Percentiles rank a stretch among this genome's conserved stretches.
phyloP scores from a whole-genome alignment of 2,113 vertebrate genomes.

The Hippocampus zosterae region DNA sequence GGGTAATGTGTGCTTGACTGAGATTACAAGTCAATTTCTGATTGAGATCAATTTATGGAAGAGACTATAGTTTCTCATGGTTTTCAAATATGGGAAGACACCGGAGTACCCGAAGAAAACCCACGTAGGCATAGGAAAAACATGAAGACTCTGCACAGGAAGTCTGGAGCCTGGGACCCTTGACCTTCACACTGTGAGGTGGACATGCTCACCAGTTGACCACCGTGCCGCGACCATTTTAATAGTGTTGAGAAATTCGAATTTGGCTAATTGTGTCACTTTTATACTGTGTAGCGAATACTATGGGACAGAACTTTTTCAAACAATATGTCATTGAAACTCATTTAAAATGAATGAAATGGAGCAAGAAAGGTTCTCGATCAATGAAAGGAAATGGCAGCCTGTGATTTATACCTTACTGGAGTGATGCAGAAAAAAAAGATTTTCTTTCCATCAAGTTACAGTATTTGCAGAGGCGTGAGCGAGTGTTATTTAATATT shows the following conservation, averaged over 20 bases:
- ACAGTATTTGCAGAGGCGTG: constrained; percentile 9
- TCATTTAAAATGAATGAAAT: constrained; percentile 67
- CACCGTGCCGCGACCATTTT: no score
- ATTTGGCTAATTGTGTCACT: constrained; percentile 9
- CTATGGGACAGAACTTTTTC: constrained; percentile 19
- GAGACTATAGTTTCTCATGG: not conserved
- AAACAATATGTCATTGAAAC: constrained; percentile 43
- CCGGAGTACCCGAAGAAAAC: no score
- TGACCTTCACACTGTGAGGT: no score
- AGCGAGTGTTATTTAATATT: constrained; percentile 57
- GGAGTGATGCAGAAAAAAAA: constrained; percentile 22
- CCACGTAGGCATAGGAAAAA: no score
- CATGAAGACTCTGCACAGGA: no score
- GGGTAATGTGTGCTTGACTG: no score
- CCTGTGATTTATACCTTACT: constrained; percentile 48
- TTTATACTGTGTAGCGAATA: constrained; percentile 20
- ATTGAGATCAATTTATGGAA: not conserved
- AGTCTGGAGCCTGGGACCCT: no score
- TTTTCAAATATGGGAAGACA: no score
- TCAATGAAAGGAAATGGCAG: constrained; percentile 57
- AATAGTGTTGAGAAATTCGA: no score
- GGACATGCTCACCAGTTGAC: no score
- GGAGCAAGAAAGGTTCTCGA: constrained; percentile 40
- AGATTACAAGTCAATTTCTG: no score
- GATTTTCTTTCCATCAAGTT: constrained; percentile 36